Evolutionary conservation across 2,113 vertebrate species (phyloP).

Genomic region (Mustela lutreola): DNA sequence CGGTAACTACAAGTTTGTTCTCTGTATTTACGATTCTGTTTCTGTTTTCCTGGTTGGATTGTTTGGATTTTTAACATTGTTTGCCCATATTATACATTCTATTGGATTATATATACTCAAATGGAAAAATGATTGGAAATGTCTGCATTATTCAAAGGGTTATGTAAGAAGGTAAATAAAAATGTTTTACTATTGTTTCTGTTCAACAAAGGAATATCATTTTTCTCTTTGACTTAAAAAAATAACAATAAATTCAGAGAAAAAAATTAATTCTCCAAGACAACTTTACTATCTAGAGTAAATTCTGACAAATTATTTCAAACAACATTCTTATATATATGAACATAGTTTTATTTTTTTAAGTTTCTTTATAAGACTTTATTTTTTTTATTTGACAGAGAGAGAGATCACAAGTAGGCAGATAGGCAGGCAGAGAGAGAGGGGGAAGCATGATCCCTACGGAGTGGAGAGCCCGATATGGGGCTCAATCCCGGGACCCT

Average conservation of each 20-base stretch:
- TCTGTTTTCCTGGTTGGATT: neutral
- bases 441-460: no score
- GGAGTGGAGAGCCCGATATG: no score
- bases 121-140: neutral
- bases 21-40: neutral
- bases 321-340: neutral
- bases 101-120: neutral
- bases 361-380: no score
- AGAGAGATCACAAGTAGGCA: no score
- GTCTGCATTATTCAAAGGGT: neutral
- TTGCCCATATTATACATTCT: neutral
- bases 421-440: no score
- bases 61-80: neutral
- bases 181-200: neutral
- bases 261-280: neutral
- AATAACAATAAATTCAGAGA: neutral
- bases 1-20: neutral
- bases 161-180: neutral
- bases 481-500: no score
- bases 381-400: no score
- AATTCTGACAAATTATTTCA: neutral
- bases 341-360: neutral
- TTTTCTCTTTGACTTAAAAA: constrained; percentile 13
- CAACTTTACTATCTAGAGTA: neutral
- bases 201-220: neutral